Percentiles rank a stretch among this genome's conserved stretches.
Conservation (phyloP, 2,113 vertebrate species). For the Marcusenius ussheri region DNA sequence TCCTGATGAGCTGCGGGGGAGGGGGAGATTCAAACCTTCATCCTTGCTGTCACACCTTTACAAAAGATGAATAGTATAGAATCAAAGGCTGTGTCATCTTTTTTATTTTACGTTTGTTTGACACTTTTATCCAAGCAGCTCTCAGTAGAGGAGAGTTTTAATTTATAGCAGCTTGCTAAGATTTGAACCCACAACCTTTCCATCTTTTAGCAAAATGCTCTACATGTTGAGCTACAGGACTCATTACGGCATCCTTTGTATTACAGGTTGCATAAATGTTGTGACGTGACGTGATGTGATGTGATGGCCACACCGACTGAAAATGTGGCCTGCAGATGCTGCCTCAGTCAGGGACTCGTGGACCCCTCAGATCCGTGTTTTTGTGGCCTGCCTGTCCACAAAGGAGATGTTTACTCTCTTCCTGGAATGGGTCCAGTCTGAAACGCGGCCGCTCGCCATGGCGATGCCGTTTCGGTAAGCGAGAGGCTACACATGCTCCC, state of each 20-base stretch:
- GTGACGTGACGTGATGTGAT: too few species aligned
- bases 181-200: neutral
- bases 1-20: neutral
- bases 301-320: neutral
- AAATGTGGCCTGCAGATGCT: slow-evolving; percentile 3
- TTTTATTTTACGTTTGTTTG: neutral
- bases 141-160: neutral
- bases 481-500: slow-evolving; percentile 24
- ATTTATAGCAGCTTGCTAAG: neutral
- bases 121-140: neutral
- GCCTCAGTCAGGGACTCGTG: neutral
- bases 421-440: neutral
- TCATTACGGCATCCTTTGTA: neutral
- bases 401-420: neutral
- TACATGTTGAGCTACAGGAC: neutral
- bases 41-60: neutral
- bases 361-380: neutral
- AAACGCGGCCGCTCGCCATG: neutral
- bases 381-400: neutral
- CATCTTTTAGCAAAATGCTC: neutral
- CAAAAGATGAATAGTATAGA: neutral
- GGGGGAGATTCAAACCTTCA: neutral
- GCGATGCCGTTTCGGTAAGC: slow-evolving; percentile 13
- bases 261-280: neutral
- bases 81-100: neutral